A percentile compares a stretch with the other conserved stretches of the same genome.
phyloP scores from a whole-genome alignment of 2,797 vertebrate genomes.

The Hipposideros larvatus region DNA sequence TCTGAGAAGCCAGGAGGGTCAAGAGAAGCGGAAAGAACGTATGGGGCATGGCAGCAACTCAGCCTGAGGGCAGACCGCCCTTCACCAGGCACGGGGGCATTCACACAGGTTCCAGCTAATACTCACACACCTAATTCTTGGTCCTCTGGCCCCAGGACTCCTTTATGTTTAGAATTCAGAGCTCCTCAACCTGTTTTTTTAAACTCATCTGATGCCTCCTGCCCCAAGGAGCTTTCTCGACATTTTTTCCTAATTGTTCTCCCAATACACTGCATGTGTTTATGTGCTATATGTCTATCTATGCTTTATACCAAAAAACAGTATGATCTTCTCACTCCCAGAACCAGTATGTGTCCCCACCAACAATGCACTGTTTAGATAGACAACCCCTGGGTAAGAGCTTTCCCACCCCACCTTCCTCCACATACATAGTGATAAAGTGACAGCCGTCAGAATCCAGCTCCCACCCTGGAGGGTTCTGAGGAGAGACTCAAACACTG shows the following conservation, averaged over 20 bases:
- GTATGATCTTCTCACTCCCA: neutral
- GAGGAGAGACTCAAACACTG: neutral
- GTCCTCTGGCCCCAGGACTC: neutral
- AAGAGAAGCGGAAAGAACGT: neutral
- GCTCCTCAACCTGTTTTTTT: neutral
- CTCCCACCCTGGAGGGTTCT: neutral
- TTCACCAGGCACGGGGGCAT: rapidly evolving
- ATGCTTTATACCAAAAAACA: neutral
- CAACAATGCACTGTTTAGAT: rapidly evolving
- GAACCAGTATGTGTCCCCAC: neutral
- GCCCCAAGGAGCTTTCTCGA: neutral
- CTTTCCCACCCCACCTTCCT: neutral
- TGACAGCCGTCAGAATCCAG: neutral
- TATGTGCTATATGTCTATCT: rapidly evolving
- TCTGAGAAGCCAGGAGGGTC: neutral
- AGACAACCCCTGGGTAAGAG: neutral
- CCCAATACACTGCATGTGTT: rapidly evolving
- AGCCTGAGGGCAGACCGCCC: neutral
- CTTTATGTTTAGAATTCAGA: neutral
- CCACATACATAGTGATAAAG: neutral
- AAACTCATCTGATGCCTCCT: neutral
- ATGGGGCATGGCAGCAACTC: rapidly evolving
- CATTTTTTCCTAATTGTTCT: neutral
- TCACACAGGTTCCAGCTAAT: rapidly evolving
- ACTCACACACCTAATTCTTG: neutral